phyloP scores from a whole-genome alignment of 2,888 invertebrate species.

The Meteorus colon region DNA sequence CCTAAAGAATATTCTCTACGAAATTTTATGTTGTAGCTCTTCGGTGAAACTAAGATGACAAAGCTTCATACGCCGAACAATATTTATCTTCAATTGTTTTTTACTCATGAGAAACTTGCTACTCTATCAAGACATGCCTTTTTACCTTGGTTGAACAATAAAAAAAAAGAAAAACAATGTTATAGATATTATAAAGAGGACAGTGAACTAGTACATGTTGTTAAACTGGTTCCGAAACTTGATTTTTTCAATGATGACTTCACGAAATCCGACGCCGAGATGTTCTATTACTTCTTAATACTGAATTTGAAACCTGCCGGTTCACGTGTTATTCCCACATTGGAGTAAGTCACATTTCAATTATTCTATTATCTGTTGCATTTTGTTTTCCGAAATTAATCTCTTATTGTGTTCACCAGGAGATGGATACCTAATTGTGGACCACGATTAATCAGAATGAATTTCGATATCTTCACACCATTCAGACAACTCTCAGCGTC shows the following conservation, averaged over 20 bases:
- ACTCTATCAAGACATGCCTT: conserved; percentile 75
- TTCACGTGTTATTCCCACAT: conserved; percentile 80
- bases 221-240: conserved; percentile 79
- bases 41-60: conserved; percentile 8
- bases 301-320: conserved; percentile 78
- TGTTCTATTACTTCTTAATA: conserved; percentile 82
- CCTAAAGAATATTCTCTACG: conserved; percentile 4
- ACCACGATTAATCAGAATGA: conserved; percentile 76
- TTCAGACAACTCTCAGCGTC: conserved; percentile 81
- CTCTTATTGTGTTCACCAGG: conserved; percentile 65
- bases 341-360: conserved; percentile 79
- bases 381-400: conserved; percentile 12
- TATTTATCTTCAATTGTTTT: conserved; percentile 77
- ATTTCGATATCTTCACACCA: conserved; percentile 82
- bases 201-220: conserved; percentile 77
- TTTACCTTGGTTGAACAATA: conserved; percentile 76
- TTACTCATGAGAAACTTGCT: conserved; percentile 78
- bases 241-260: conserved; percentile 69
- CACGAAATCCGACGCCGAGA: conserved; percentile 75
- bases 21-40: conserved; percentile 43
- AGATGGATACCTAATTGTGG: conserved; percentile 86
- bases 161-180: conserved; percentile 61
- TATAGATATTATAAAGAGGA: conserved; percentile 62
- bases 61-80: conserved; percentile 28
- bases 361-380: conserved; percentile 38